phyloP scores from a whole-genome alignment of 2,888 invertebrate species.

The Pycnomerus fuliginosus region DNA sequence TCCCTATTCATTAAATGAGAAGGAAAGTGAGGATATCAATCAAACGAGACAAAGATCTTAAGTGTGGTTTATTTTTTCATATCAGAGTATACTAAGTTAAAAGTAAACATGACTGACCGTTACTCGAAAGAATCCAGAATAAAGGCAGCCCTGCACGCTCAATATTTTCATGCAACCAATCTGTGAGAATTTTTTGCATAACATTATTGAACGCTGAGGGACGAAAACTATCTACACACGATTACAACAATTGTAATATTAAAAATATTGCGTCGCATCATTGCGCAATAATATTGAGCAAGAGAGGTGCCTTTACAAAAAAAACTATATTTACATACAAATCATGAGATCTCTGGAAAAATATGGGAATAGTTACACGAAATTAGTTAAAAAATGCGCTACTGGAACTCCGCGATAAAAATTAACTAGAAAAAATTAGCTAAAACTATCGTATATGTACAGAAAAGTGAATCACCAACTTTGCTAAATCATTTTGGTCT shows the following conservation, averaged over 20 bases:
- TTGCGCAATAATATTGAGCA: constrained; percentile 27
- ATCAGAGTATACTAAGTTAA: constrained; percentile 48
- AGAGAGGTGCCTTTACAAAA: constrained; percentile 27
- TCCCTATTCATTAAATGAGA: too few relatives aligned
- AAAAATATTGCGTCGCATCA: constrained; percentile 16
- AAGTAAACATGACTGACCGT: constrained; percentile 52
- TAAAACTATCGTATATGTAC: background rate
- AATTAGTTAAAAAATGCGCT: constrained; percentile 26
- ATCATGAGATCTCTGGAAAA: constrained; percentile 47
- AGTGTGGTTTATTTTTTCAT: constrained; percentile 49
- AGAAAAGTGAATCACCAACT: constrained; percentile 20
- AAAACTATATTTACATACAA: constrained; percentile 43
- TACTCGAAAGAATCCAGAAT: constrained; percentile 42
- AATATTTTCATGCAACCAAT: constrained; percentile 25
- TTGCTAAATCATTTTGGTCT: constrained; percentile 27
- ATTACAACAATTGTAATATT: constrained; percentile 31
- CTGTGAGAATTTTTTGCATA: constrained; percentile 21
- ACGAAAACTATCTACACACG: constrained; percentile 39
- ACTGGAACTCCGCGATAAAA: constrained; percentile 16
- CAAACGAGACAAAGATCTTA: constrained; percentile 26
- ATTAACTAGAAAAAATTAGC: background rate
- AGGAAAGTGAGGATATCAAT: background rate
- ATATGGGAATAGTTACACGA: constrained; percentile 45
- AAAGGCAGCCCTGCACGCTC: constrained; percentile 28
- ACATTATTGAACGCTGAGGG: constrained; percentile 23